Evolutionary conservation across 2,113 vertebrate species (phyloP), one percentile per base, ranked within the genome.

Genomic region (Gnathonemus echidnorhynchus): DNA sequence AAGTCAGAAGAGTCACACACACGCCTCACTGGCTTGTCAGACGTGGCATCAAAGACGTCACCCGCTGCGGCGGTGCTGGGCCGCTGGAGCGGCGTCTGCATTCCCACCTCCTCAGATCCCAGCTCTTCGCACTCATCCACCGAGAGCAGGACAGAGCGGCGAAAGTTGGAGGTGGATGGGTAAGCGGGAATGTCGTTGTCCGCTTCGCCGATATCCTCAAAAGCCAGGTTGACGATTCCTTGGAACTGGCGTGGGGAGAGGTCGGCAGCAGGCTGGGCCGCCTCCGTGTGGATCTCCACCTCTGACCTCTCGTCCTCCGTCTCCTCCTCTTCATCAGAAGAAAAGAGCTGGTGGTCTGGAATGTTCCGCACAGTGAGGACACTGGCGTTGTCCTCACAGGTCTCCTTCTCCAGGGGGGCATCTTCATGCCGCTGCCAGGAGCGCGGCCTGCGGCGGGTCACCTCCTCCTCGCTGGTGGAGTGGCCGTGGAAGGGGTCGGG

Each of bases 111-210:
- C 21, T 99, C 98, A 27, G 97, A 97, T 88, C 96, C 97, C 90
- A 99, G 42, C 93, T 99, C 98, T 93, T 99, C 98, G n/a, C 98
- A 99, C 93, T 99, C 98, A 90, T 99, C 98, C 17, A 99, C 98
- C 0, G 98, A 99, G 83, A 99, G 97, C 90, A 99, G 93, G 92
- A 99, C 95, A 0, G 98, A 99, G 3, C 98, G 96, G 50, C 96
- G 97, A 94, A 99, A 99, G 90, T 94, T 96, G 48, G 97, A 97
- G 8, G 94, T 92, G 21, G 95, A 93, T 92, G 96, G 94, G 93
- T 96, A 97, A 70, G 96, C 95, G 0, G 93, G 94, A 89, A 92
- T 95, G 35, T 95, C 94, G 19, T 94, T 93, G 83, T 98, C 97
- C 86, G 96, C 97, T 91, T 98, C 98, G 42, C 94, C 91, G 48